Conservation (phyloP, 2,113 vertebrate genomes). For the Oenanthe melanoleuca region DNA sequence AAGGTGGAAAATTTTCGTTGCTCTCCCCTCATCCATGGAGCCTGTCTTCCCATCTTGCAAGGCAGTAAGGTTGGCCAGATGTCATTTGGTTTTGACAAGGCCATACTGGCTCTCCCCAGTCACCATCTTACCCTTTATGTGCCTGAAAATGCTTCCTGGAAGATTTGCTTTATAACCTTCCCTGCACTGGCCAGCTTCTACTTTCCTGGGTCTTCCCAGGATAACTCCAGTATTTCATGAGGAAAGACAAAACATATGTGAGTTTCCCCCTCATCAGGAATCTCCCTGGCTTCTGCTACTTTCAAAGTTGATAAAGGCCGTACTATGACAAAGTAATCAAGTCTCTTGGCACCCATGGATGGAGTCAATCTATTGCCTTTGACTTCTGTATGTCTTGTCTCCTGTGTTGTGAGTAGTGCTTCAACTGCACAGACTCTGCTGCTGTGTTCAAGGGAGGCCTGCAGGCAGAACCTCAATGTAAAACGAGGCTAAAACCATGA, state of each 20-base stretch:
- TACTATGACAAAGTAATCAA: rapidly evolving
- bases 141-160: neutral
- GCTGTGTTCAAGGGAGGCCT: neutral
- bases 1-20: neutral
- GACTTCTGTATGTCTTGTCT: neutral
- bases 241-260: neutral
- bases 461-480: neutral
- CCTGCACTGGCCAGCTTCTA: neutral
- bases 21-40: neutral
- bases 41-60: neutral
- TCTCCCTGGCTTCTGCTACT: neutral
- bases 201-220: neutral
- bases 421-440: neutral
- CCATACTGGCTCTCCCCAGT: neutral
- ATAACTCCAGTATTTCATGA: neutral
- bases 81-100: neutral
- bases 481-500: neutral
- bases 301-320: neutral
- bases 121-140: neutral
- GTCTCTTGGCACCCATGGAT: neutral
- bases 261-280: neutral
- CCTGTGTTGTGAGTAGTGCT: neutral
- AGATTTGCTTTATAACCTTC: neutral
- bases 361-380: neutral
- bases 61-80: neutral